Conservation (phyloP, 2,113 vertebrate species). For the Plectropomus leopardus region DNA sequence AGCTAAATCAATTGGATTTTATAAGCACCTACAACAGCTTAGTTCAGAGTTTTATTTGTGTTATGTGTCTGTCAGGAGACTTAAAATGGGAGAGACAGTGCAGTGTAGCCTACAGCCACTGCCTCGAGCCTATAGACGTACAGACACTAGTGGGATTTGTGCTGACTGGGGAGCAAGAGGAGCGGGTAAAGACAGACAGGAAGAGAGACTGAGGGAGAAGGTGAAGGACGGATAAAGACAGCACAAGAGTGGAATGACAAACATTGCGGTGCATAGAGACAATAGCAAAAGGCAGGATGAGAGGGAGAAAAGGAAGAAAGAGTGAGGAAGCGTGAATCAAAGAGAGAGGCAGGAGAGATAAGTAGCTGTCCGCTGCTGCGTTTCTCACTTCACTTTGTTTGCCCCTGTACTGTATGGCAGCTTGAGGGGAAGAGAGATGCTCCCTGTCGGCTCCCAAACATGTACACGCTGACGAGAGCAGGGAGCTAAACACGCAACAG, state of each 20-base stretch:
- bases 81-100: conserved; percentile 17
- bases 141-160: conserved; percentile 48
- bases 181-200: conserved; percentile 19
- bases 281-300: neutral
- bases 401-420: conserved; percentile 17
- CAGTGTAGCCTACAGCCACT: conserved; percentile 30
- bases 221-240: conserved; percentile 30
- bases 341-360: conserved; percentile 43
- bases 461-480: neutral
- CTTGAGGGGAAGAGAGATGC: conserved; percentile 23
- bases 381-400: conserved; percentile 55
- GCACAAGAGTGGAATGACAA: conserved; percentile 9
- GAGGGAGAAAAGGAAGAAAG: neutral
- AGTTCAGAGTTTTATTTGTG: conserved; percentile 52
- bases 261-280: conserved; percentile 17
- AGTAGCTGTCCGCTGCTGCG: conserved; percentile 50
- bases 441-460: conserved; percentile 20
- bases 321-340: conserved; percentile 36
- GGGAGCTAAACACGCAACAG: neutral
- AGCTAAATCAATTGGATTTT: conserved; percentile 49
- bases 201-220: neutral
- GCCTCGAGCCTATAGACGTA: conserved; percentile 21
- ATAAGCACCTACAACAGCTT: conserved; percentile 5
- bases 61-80: conserved; percentile 42
- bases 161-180: conserved; percentile 34